Conservation (phyloP, 2,797 vertebrate genomes). For the Malurus leucopterus region DNA sequence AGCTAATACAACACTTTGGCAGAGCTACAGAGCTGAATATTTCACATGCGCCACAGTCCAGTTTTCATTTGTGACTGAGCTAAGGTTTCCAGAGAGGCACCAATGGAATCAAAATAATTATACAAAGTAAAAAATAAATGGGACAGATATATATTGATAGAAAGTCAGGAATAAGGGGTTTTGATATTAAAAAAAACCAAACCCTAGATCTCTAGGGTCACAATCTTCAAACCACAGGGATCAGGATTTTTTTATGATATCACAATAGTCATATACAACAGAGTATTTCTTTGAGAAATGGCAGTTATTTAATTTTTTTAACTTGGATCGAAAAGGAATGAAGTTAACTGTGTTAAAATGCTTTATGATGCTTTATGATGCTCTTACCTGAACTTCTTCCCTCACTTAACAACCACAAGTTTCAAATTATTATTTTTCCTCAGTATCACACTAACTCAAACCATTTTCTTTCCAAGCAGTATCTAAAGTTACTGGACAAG, state of each 20-base stretch:
- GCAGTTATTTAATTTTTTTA: not conserved
- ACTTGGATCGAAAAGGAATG: not conserved
- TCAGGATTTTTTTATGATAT: not conserved
- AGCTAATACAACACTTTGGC: not conserved
- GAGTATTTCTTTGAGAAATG: not conserved
- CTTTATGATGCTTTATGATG: not conserved
- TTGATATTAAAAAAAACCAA: not conserved
- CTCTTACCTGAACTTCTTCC: not conserved
- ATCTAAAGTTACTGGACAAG: not conserved
- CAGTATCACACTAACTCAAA: not conserved
- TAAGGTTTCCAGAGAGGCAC: not conserved
- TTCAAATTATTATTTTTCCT: not conserved
- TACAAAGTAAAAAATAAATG: not conserved
- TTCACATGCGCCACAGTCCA: rapidly evolving
- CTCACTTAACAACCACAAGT: not conserved
- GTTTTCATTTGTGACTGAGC: not conserved
- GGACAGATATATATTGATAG: not conserved
- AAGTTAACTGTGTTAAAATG: not conserved
- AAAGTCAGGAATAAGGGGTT: not conserved
- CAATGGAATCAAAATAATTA: not conserved
- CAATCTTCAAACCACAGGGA: not conserved
- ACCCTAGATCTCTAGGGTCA: not conserved
- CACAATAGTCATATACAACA: not conserved
- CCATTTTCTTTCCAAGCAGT: not conserved
- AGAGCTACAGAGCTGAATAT: not conserved